Percentiles rank a stretch among this genome's conserved stretches.
These are phyloP conservation scores for Gnathochromis pfefferi DNA, from an alignment of 2,113 vertebrate species.

Conservation along the genomic window DNA sequence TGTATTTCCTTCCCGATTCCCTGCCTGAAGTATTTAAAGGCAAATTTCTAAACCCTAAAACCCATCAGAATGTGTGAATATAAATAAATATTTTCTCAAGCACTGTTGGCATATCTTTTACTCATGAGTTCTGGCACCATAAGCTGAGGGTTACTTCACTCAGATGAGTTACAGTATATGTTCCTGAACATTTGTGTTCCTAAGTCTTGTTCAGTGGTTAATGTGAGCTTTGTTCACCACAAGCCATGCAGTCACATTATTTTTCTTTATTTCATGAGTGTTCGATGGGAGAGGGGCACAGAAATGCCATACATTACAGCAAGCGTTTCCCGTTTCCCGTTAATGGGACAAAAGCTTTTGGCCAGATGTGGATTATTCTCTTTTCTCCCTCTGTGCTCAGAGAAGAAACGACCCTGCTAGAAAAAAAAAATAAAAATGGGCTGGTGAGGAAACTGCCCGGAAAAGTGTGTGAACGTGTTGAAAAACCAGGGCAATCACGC, in stretches of 20 bases:
- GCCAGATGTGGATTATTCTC: slow-evolving; percentile 44
- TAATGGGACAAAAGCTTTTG: slow-evolving; percentile 38
- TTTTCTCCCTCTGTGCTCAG: background rate
- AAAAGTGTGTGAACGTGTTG: slow-evolving; percentile 63
- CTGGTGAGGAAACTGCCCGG: slow-evolving; percentile 44
- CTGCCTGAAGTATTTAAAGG: background rate
- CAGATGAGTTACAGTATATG: background rate
- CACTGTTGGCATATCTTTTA: background rate
- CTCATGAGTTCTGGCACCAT: background rate
- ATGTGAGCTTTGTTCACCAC: background rate
- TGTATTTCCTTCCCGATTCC: background rate
- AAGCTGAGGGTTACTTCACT: background rate
- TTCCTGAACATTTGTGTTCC: background rate
- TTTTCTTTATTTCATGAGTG: slow-evolving; percentile 5
- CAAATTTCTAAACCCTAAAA: background rate
- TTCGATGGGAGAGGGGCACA: background rate
- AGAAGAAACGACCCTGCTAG: background rate
- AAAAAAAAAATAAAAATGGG: slow-evolving; percentile 4
- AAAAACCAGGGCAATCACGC: slow-evolving; percentile 46
- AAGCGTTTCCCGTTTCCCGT: slow-evolving; percentile 45
- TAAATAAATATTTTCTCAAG: background rate
- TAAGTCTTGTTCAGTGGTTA: background rate
- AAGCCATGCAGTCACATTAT: background rate
- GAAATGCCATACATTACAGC: slow-evolving; percentile 26
- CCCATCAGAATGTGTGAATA: background rate